Evolutionary conservation across 1,140 invertebrate genomes (phyloP).

Genomic region (Coptotermes formosanus): DNA sequence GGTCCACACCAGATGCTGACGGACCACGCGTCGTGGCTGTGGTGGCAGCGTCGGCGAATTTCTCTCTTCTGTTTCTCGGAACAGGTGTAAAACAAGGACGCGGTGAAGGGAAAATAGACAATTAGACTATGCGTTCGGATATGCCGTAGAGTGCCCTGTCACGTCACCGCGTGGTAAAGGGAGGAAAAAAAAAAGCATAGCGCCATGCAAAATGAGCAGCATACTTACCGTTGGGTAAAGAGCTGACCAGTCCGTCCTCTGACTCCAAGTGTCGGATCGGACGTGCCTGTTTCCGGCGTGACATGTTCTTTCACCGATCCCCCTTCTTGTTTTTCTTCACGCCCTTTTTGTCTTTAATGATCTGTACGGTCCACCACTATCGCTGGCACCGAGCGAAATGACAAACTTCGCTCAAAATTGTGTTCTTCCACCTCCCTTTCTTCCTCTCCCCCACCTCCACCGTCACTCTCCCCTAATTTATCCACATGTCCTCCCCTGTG

Average conservation of each 20-base stretch:
- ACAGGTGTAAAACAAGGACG: neutral
- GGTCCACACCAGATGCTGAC: too few species aligned
- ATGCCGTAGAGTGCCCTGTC: neutral
- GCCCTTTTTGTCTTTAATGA: conserved; percentile 12
- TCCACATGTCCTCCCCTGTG: conserved; percentile 30
- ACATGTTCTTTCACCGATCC: conserved; percentile 45
- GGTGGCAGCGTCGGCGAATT: too few species aligned
- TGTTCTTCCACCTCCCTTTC: conserved; percentile 4
- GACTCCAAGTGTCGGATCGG: conserved; percentile 56
- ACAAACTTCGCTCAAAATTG: conserved; percentile 31
- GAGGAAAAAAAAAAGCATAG: neutral
- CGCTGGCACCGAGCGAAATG: conserved; percentile 21
- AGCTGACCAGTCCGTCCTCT: conserved; percentile 38
- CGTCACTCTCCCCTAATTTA: conserved; percentile 27
- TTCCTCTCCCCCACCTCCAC: conserved; percentile 18
- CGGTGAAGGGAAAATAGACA: neutral
- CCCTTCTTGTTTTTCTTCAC: neutral
- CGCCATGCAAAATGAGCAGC: neutral
- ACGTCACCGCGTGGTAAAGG: neutral
- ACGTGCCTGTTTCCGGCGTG: conserved; percentile 60
- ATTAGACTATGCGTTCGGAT: too few species aligned
- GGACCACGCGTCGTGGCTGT: too few species aligned
- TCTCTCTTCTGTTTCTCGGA: neutral
- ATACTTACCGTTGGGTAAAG: conserved; percentile 30
- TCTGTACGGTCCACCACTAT: neutral